These are phyloP conservation scores for Oostethus manadensis DNA, from an alignment of 2,113 vertebrate genomes.

Conservation along the genomic window DNA sequence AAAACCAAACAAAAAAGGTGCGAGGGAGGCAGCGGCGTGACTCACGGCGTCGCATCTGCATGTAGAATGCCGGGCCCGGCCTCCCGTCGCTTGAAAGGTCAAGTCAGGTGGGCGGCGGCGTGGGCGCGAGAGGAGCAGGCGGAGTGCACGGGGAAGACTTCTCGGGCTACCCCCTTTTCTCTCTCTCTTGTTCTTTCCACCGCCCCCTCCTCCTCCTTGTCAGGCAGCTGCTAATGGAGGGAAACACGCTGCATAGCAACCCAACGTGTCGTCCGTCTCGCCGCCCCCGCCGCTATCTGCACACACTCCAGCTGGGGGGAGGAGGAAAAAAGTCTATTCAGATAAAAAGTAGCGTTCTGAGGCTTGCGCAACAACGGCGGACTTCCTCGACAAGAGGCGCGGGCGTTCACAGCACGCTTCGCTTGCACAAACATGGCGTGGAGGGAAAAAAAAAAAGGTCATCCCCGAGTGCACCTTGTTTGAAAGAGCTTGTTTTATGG, in stretches of 20 bases:
- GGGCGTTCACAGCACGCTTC: conserved; percentile 44
- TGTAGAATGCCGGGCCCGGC: conserved; percentile 44
- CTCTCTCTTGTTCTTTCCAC: conserved; percentile 11
- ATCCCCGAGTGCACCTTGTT: conserved; percentile 37
- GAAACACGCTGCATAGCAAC: conserved; percentile 70
- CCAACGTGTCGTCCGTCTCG: conserved; percentile 19
- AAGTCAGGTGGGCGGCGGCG: conserved; percentile 39
- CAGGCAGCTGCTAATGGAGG: conserved; percentile 67
- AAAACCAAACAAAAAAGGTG: too few relatives aligned
- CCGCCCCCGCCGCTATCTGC: conserved; percentile 31
- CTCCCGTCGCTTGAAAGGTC: conserved; percentile 39
- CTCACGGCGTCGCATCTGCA: conserved; percentile 53
- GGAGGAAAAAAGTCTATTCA: conserved; percentile 2
- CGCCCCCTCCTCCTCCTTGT: conserved; percentile 41
- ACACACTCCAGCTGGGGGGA: conserved; percentile 14
- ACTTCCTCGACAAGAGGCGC: conserved; percentile 59
- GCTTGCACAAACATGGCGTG: conserved; percentile 54
- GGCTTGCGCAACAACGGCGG: conserved; percentile 58
- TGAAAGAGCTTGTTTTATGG: conserved; percentile 8
- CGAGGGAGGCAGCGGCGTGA: conserved; percentile 48
- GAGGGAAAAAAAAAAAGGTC: conserved; percentile 55
- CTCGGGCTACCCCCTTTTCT: conserved; percentile 29
- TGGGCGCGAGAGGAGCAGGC: conserved; percentile 20
- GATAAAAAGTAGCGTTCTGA: conserved; percentile 22
- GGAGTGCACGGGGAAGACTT: conserved; percentile 54